phyloP scores from a whole-genome alignment of 2,797 vertebrate genomes.

The Intellagama lesueurii region DNA sequence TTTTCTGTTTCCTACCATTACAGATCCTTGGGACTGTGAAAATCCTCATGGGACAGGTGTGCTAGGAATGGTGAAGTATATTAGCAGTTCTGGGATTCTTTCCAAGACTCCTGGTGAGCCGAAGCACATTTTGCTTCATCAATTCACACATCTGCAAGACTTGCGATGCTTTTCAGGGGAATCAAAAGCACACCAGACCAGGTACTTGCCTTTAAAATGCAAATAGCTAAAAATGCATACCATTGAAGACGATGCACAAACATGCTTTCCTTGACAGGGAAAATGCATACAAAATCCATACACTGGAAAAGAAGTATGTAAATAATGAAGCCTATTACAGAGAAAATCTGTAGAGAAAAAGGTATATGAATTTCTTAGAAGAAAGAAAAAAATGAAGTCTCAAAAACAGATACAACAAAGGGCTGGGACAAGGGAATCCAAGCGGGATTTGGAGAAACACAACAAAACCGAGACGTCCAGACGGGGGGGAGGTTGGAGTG shows the following conservation, averaged over 20 bases:
- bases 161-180: background rate
- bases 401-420: background rate
- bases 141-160: background rate
- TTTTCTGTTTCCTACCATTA: constrained; percentile 38
- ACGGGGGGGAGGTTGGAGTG: background rate
- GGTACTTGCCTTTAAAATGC: background rate
- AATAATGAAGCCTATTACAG: background rate
- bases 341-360: background rate
- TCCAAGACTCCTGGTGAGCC: background rate
- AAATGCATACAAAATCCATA: too few species aligned
- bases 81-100: background rate
- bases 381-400: background rate
- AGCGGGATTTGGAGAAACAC: background rate
- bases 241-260: background rate
- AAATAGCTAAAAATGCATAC: background rate
- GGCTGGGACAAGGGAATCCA: background rate
- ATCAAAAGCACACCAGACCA: background rate
- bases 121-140: too few species aligned
- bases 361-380: background rate
- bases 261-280: background rate
- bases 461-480: background rate
- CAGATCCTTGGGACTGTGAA: constrained; percentile 29
- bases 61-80: background rate
- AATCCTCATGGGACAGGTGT: background rate
- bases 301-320: too few species aligned